These are phyloP conservation scores for Opisthocomus hoazin DNA, from an alignment of 2,113 vertebrate species.

Conservation along the genomic window DNA sequence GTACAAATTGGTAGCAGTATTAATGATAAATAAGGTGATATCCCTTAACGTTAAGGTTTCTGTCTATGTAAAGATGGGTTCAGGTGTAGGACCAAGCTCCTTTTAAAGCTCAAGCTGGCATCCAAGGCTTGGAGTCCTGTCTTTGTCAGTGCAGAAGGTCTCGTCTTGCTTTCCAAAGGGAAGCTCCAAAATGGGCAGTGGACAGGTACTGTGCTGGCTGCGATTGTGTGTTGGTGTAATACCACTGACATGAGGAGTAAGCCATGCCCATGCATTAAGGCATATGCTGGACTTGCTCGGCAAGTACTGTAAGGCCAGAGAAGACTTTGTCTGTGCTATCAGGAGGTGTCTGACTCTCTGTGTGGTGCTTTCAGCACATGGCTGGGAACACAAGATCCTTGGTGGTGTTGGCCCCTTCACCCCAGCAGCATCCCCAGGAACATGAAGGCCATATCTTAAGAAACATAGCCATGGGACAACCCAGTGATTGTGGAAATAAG, in stretches of 20 bases:
- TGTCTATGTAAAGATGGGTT: neutral
- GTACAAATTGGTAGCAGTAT: neutral
- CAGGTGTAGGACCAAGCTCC: neutral
- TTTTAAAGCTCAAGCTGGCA: neutral
- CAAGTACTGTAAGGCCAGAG: neutral
- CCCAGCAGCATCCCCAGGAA: neutral
- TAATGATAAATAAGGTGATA: neutral
- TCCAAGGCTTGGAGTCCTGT: neutral
- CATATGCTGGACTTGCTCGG: neutral
- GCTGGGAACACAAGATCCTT: neutral
- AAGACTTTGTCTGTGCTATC: neutral
- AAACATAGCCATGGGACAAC: neutral
- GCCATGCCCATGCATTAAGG: neutral
- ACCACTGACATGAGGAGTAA: neutral
- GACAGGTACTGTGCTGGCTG: fast-evolving
- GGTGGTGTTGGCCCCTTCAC: neutral
- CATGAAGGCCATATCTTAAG: neutral
- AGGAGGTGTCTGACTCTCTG: neutral
- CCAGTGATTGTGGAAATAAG: neutral
- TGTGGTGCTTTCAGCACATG: neutral
- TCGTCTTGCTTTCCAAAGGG: neutral
- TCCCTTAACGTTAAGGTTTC: neutral
- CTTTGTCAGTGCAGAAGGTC: neutral
- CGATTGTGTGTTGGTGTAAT: neutral
- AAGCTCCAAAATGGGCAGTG: neutral